Conservation (phyloP, 2,113 vertebrate genomes). For the Gnathonemus echidnorhynchus region DNA sequence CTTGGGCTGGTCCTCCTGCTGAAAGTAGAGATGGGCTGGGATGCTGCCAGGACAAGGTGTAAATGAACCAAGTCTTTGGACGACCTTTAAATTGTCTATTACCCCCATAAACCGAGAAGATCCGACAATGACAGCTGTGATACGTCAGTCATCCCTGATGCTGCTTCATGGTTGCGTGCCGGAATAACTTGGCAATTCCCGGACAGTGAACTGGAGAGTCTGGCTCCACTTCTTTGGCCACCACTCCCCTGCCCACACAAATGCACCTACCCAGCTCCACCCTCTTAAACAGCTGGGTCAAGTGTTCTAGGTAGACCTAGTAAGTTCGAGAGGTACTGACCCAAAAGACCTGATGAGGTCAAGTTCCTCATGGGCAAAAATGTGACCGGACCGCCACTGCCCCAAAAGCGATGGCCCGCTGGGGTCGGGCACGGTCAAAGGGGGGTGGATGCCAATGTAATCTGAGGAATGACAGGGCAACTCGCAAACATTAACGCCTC, state of each 20-base stretch:
- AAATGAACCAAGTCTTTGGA: background rate
- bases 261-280: background rate
- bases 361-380: background rate
- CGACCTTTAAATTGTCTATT: background rate
- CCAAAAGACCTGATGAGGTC: background rate
- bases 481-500: background rate
- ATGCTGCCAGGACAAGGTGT: background rate
- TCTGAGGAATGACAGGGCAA: background rate
- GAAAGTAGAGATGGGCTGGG: background rate
- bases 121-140: background rate
- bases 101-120: background rate
- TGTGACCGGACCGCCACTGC: background rate
- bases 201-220: background rate
- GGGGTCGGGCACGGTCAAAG: background rate
- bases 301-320: background rate
- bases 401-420: background rate
- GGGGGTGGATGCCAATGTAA: background rate
- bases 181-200: background rate
- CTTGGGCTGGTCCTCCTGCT: background rate
- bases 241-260: background rate
- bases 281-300: background rate
- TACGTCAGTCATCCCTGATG: background rate
- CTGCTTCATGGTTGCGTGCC: background rate
- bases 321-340: background rate
- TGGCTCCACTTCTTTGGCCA: background rate